These are phyloP conservation scores for Rhipidura dahli DNA, from an alignment of 2,113 vertebrate genomes.

Conservation along the genomic window DNA sequence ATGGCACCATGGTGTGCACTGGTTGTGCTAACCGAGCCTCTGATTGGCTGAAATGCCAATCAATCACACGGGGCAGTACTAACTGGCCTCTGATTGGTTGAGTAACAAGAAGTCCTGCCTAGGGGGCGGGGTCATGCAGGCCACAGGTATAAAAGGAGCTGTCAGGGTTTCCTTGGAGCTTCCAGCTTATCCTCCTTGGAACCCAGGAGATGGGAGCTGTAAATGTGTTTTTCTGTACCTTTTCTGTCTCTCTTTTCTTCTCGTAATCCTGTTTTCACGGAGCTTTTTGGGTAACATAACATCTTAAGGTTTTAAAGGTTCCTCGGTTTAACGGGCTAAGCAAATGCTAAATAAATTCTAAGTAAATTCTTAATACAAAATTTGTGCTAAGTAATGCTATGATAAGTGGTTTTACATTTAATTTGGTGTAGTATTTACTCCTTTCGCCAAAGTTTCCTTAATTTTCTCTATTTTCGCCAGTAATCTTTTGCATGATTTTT, in stretches of 20 bases:
- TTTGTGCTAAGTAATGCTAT: background rate
- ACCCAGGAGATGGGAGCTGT: background rate
- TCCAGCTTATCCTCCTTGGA: fast-evolving
- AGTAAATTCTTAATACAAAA: background rate
- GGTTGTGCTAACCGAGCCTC: background rate
- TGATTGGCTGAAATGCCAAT: fast-evolving
- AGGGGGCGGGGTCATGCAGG: fast-evolving
- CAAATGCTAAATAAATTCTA: background rate
- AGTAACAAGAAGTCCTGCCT: fast-evolving
- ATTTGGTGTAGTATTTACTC: background rate
- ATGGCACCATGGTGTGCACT: fast-evolving
- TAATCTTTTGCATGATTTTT: background rate
- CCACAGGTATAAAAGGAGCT: background rate
- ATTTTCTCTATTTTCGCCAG: background rate
- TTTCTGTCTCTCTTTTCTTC: too few species aligned
- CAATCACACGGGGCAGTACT: fast-evolving
- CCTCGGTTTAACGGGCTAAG: background rate
- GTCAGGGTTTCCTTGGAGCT: fast-evolving
- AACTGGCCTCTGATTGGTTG: fast-evolving
- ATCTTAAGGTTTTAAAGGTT: background rate
- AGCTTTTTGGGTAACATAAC: background rate
- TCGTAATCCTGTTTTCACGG: background rate
- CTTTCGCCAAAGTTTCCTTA: background rate
- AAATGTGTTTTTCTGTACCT: background rate
- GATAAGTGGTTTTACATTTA: background rate